Evolutionary conservation across 2,888 invertebrate species (phyloP).

Genomic region (Helobdella robusta): DNA sequence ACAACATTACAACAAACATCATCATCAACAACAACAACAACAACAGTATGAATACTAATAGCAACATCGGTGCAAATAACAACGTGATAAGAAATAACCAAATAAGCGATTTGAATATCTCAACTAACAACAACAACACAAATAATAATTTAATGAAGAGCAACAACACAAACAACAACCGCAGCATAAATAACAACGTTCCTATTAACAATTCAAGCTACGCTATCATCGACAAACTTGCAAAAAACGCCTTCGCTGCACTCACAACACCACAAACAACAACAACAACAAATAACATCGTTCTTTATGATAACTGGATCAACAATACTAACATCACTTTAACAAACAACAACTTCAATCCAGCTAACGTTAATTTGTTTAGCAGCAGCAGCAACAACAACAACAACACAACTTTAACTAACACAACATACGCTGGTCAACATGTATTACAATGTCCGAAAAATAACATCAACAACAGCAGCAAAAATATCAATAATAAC

Average conservation of each 20-base stretch:
- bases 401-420: conserved; percentile 1
- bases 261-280: conserved; percentile 2
- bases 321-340: too few species aligned
- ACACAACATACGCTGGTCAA: too few species aligned
- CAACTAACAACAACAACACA: conserved; percentile 2
- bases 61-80: not conserved
- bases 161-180: not conserved
- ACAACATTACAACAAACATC: too few species aligned
- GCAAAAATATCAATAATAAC: too few species aligned
- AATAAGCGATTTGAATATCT: not conserved
- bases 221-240: not conserved
- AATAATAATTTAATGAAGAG: not conserved
- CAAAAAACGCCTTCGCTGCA: not conserved
- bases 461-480: too few species aligned
- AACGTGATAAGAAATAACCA: not conserved
- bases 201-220: too few species aligned
- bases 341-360: not conserved
- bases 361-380: not conserved
- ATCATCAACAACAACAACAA: not conserved
- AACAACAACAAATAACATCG: too few species aligned
- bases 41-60: not conserved
- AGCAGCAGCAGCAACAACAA: conserved; percentile 1
- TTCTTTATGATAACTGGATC: too few species aligned
- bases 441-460: too few species aligned
- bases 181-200: conserved; percentile 5